Percentiles rank a stretch among this genome's conserved stretches.
These are phyloP conservation scores for Crossaster papposus DNA, from an alignment of 53 echinoderm and acorn worm species.

Conservation along the genomic window DNA sequence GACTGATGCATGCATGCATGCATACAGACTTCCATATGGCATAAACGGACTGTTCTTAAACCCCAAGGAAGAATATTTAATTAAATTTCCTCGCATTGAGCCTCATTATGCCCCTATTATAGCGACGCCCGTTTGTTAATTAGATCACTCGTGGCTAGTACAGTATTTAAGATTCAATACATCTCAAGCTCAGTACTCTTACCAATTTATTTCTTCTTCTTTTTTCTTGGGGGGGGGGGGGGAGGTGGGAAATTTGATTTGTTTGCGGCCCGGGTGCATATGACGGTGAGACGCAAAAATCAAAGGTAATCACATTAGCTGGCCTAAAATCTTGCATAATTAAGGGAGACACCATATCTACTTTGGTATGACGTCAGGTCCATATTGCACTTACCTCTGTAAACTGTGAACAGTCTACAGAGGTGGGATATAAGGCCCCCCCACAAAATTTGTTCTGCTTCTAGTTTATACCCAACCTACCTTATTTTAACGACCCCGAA, in stretches of 20 bases:
- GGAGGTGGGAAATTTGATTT: background rate
- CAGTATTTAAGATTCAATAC: background rate
- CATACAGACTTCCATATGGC: too few relatives aligned
- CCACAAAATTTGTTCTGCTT: too few relatives aligned
- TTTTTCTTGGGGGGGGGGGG: too few relatives aligned
- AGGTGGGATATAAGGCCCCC: too few relatives aligned
- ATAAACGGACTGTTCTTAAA: background rate
- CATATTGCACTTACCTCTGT: too few relatives aligned
- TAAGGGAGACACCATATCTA: background rate
- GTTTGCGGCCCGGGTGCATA: background rate
- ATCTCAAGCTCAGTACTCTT: background rate
- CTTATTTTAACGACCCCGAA: too few relatives aligned
- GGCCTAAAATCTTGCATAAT: background rate
- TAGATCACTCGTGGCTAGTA: background rate
- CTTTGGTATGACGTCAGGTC: background rate
- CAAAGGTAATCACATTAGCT: background rate
- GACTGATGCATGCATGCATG: too few relatives aligned
- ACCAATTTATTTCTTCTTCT: background rate
- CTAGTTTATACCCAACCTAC: too few relatives aligned
- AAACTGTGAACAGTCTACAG: too few relatives aligned
- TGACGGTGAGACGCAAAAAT: background rate
- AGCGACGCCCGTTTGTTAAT: slow-evolving; percentile 15
- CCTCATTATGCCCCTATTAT: background rate
- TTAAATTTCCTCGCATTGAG: slow-evolving; percentile 4
- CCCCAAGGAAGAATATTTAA: background rate